Conservation (phyloP, 1,140 invertebrate genomes). For the Aphidius ervi region DNA sequence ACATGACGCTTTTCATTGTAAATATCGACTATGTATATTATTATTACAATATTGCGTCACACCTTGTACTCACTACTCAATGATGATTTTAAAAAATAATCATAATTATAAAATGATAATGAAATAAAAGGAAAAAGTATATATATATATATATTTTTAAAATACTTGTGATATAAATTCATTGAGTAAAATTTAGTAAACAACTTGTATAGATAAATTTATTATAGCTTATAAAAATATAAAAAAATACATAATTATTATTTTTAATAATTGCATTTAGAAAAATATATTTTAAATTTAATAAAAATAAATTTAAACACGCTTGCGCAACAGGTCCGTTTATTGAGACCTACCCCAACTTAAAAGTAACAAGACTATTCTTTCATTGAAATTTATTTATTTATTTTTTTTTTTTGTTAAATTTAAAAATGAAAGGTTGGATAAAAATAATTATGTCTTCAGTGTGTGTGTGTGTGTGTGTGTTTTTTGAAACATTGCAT, state of each 20-base stretch:
- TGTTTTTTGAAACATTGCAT: too few relatives aligned
- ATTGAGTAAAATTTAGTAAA: neutral
- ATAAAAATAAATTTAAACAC: conserved; percentile 10
- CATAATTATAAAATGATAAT: neutral
- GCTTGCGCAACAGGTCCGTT: conserved; percentile 22
- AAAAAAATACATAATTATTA: neutral
- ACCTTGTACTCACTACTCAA: neutral
- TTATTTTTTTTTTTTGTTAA: too few relatives aligned
- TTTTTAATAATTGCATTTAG: neutral
- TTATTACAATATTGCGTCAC: conserved; percentile 27
- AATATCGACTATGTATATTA: conserved; percentile 20
- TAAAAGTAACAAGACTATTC: neutral
- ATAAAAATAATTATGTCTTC: too few relatives aligned
- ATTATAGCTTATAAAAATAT: too few relatives aligned
- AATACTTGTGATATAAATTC: neutral
- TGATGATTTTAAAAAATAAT: neutral
- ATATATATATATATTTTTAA: neutral
- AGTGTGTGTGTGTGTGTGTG: too few relatives aligned
- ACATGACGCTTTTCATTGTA: conserved; percentile 39
- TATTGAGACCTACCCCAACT: conserved; percentile 22
- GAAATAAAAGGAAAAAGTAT: too few relatives aligned
- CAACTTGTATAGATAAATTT: too few relatives aligned
- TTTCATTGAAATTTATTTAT: too few relatives aligned
- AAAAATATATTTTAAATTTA: conserved; percentile 2
- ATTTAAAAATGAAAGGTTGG: too few relatives aligned